These are phyloP conservation scores for Eumaeus atala DNA, from an alignment of 1,140 invertebrate genomes.

Conservation along the genomic window DNA sequence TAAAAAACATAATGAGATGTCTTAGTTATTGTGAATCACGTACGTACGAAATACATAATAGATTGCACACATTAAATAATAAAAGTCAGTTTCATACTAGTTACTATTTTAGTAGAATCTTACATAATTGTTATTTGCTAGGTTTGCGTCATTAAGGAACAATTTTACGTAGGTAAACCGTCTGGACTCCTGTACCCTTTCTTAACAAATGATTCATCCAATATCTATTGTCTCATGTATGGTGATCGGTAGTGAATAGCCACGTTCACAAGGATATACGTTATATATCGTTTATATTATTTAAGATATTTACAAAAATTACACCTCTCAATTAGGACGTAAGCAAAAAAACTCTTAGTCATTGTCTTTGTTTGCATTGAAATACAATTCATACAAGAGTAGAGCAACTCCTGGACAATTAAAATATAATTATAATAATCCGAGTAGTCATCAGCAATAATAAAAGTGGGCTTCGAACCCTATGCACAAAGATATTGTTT, in stretches of 20 bases:
- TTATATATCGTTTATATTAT: too few species aligned
- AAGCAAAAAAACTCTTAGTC: too few species aligned
- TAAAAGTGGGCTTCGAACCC: too few species aligned
- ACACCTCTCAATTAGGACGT: too few species aligned
- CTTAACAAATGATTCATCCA: conserved; percentile 27
- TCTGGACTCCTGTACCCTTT: conserved; percentile 18
- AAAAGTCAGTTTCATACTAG: conserved; percentile 23
- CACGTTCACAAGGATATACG: too few species aligned
- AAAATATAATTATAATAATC: too few species aligned
- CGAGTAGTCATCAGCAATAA: too few species aligned
- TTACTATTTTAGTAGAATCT: conserved; percentile 25
- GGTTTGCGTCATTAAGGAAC: conserved; percentile 13
- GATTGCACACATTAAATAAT: conserved; percentile 33
- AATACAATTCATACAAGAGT: too few species aligned
- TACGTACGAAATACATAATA: conserved; percentile 53
- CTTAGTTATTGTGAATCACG: conserved; percentile 37
- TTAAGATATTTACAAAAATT: too few species aligned
- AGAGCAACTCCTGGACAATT: too few species aligned
- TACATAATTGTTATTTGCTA: conserved; percentile 11
- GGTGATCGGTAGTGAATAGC: conserved; percentile 17
- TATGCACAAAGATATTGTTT: too few species aligned
- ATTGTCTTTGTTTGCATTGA: too few species aligned
- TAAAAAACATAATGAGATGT: conserved; percentile 58
- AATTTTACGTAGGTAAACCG: conserved; percentile 1
- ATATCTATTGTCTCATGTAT: conserved; percentile 28